Base-by-base conservation (phyloP, 2,113 vertebrate genomes). In the Hyaena hyaena region DNA sequence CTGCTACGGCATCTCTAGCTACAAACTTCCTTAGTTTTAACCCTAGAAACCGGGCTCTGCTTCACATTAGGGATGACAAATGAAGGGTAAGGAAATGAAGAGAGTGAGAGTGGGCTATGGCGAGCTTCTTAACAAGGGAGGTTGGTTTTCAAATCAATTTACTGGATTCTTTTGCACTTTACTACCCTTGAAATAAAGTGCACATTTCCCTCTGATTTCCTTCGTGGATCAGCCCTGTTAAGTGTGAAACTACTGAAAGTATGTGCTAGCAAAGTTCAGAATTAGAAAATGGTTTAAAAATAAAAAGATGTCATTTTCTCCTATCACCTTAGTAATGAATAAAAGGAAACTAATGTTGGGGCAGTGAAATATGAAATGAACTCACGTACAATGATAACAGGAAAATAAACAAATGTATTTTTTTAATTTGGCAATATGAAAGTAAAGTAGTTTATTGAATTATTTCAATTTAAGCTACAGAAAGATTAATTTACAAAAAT, bases 401-500 rank as follows among this genome's bases (percentile, higher is more conserved):
- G 17, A 68, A 48, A 24, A 23, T 35, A 79, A 65, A 48, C 15
- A 15, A 71, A 71, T 58, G 53, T 33, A 14, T 58, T 63, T 68
- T 74, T 97, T 93, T 31, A 58, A 63, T 10, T 81, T 93, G 39
- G 23, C 43, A 61, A 73, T 26, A 23, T 43, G 33, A 33, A 87
- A 88, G 15, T n/a, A 74, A 92, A 77, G 82, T 1, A 45, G 15
- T 24, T 86, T 26, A 85, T 23, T 74, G 63, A 33, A 80, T n/a
- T 86, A 69, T 83, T 87, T 82, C 63, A 71, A 90, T 76, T 89
- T 80, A 93, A 81, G 7, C 10, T 39, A 1, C 1, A 77, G 79
- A 92, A 87, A 93, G 5, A 77, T 65, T 66, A 81, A 10, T 88
- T 96, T 81, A 88, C 73, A 79, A 85, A 95, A 95, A 76, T 74